Conservation (phyloP, 2,113 vertebrate species). For the Euleptes europaea region DNA sequence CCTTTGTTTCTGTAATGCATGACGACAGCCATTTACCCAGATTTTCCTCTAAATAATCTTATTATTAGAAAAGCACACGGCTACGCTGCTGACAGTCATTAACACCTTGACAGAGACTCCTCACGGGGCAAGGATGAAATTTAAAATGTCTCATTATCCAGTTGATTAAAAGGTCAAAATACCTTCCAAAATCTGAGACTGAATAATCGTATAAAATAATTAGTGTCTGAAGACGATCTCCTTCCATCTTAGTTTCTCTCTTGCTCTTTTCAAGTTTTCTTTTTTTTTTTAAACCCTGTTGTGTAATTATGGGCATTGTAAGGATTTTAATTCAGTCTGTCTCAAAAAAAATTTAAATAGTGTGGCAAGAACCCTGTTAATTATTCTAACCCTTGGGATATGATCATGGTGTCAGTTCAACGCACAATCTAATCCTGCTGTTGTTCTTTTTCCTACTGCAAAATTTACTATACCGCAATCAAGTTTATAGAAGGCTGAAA, state of each 20-base stretch:
- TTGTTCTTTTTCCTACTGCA: background rate
- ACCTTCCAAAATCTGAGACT: conserved; percentile 27
- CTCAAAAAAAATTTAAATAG: background rate
- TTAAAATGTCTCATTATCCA: conserved; percentile 57
- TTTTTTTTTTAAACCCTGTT: conserved; percentile 7
- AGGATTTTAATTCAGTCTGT: background rate
- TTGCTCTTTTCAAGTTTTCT: conserved; percentile 18
- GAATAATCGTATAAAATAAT: conserved; percentile 64
- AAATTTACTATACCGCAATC: background rate
- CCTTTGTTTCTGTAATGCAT: background rate
- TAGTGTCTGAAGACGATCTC: conserved; percentile 42
- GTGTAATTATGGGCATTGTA: conserved; percentile 28
- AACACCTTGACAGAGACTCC: conserved; percentile 54
- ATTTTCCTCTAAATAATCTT: background rate
- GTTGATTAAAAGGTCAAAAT: conserved; percentile 55
- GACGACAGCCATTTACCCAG: background rate
- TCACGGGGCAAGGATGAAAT: conserved; percentile 47
- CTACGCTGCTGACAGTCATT: conserved; percentile 31
- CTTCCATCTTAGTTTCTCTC: conserved; percentile 43
- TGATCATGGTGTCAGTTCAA: background rate
- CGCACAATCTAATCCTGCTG: background rate
- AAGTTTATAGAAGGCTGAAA: too few relatives aligned
- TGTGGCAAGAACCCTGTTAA: background rate
- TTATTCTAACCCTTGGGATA: background rate
- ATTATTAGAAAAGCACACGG: conserved; percentile 34